Evolutionary conservation across 2,797 vertebrate genomes (phyloP).

Genomic region (Onychomys torridus): DNA sequence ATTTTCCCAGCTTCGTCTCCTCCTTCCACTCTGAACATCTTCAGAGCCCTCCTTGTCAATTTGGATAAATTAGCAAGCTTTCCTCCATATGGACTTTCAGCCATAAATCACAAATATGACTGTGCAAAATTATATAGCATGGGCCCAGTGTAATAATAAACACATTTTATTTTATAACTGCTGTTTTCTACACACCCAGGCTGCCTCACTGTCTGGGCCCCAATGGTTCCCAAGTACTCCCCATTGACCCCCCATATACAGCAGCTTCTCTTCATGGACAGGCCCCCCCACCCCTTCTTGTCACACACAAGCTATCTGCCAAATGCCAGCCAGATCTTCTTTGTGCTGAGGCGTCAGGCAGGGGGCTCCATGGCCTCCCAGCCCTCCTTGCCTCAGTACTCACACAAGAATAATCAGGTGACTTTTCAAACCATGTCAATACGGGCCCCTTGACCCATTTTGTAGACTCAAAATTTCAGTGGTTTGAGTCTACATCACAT

Average conservation of each 20-base stretch:
- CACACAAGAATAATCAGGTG: conserved; percentile 81
- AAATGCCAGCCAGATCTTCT: conserved; percentile 83
- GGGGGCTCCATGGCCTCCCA: conserved; percentile 57
- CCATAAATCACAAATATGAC: conserved; percentile 79
- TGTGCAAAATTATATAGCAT: conserved; percentile 80
- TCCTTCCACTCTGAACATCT: conserved; percentile 66
- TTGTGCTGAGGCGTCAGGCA: conserved; percentile 64
- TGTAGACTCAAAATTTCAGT: conserved; percentile 78
- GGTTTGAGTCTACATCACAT: conserved; percentile 54
- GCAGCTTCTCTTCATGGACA: conserved; percentile 72
- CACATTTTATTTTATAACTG: conserved; percentile 78
- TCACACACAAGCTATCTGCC: conserved; percentile 70
- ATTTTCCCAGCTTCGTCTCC: background rate
- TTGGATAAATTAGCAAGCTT: conserved; percentile 78
- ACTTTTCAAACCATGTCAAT: conserved; percentile 87
- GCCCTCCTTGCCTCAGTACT: conserved; percentile 31
- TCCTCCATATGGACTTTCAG: conserved; percentile 31
- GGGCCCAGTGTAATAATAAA: conserved; percentile 79
- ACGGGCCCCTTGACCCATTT: conserved; percentile 84
- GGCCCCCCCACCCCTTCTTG: conserved; percentile 57
- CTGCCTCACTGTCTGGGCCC: conserved; percentile 72
- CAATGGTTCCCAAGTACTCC: conserved; percentile 69
- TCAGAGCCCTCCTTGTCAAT: conserved; percentile 72
- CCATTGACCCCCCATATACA: conserved; percentile 11
- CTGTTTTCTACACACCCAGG: conserved; percentile 64